Conservation (phyloP, 2,797 vertebrate genomes). For the Mormyrops boulengeri region DNA sequence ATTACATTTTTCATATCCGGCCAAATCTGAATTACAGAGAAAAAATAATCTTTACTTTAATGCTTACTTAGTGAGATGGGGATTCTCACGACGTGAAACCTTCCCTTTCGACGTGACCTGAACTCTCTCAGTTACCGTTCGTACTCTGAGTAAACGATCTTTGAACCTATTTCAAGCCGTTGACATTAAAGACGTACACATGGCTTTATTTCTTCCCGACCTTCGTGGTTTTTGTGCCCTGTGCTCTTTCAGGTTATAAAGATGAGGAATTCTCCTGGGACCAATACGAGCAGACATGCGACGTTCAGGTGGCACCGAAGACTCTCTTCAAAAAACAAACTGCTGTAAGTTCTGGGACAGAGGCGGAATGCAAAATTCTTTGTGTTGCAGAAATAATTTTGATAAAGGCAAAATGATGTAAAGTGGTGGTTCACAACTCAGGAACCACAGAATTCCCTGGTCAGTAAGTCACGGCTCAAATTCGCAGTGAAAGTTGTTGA, state of each 20-base stretch:
- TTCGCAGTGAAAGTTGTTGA: neutral
- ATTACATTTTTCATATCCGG: neutral
- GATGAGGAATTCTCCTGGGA: conserved; percentile 78
- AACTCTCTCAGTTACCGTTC: neutral
- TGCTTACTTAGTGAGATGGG: neutral
- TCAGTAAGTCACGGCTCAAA: neutral
- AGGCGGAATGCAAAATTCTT: neutral
- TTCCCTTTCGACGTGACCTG: neutral
- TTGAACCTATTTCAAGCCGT: neutral
- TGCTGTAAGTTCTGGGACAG: conserved; percentile 51
- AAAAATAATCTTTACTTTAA: neutral
- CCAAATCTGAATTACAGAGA: neutral
- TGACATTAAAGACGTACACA: neutral
- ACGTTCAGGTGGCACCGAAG: conserved; percentile 69
- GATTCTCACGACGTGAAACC: neutral
- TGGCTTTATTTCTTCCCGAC: neutral
- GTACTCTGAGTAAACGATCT: neutral
- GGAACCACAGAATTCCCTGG: neutral
- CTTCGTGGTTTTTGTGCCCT: neutral
- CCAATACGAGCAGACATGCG: conserved; percentile 69
- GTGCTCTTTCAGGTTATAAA: conserved; percentile 63
- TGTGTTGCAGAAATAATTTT: neutral
- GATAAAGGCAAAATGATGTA: neutral
- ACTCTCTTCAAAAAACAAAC: conserved; percentile 69
- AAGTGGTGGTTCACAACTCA: neutral